Conservation (phyloP, 2,113 vertebrate genomes). For the Phyllopteryx taeniolatus region DNA sequence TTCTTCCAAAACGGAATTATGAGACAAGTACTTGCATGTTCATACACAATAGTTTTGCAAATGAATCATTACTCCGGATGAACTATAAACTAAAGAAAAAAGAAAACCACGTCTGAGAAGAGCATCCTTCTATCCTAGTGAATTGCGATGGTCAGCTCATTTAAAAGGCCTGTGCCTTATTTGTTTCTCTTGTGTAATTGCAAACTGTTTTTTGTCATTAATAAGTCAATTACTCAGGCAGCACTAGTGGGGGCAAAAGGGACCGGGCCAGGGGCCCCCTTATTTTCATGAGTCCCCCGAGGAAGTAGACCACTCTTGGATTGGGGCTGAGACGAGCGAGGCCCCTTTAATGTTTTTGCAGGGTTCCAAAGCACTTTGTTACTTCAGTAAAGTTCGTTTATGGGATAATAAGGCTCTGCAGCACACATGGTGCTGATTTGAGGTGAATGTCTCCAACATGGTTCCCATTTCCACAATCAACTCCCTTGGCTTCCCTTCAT, state of each 20-base stretch:
- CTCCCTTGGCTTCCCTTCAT: constrained; percentile 24
- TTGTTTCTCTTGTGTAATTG: constrained; percentile 35
- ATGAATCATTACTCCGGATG: background rate
- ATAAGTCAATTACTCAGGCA: constrained; percentile 49
- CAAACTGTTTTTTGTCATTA: constrained; percentile 36
- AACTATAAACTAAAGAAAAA: background rate
- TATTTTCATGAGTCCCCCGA: constrained; percentile 68
- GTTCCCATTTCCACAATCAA: constrained; percentile 57
- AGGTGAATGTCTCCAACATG: constrained; percentile 75
- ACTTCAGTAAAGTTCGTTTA: constrained; percentile 83
- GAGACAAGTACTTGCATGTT: background rate
- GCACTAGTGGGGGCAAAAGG: constrained; percentile 24
- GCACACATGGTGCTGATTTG: constrained; percentile 81
- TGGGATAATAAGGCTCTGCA: constrained; percentile 71
- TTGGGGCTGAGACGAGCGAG: constrained; percentile 42
- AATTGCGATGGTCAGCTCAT: background rate
- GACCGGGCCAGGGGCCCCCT: constrained; percentile 25
- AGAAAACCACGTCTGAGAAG: background rate
- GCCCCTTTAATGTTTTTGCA: constrained; percentile 66
- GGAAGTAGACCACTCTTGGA: constrained; percentile 41
- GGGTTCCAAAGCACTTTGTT: constrained; percentile 70
- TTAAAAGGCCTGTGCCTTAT: background rate
- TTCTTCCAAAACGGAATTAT: background rate
- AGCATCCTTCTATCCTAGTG: background rate
- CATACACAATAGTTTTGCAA: too few species aligned